Evolutionary conservation across 1,140 invertebrate species (phyloP).

Genomic region (Macrotrachela quadricornifera): DNA sequence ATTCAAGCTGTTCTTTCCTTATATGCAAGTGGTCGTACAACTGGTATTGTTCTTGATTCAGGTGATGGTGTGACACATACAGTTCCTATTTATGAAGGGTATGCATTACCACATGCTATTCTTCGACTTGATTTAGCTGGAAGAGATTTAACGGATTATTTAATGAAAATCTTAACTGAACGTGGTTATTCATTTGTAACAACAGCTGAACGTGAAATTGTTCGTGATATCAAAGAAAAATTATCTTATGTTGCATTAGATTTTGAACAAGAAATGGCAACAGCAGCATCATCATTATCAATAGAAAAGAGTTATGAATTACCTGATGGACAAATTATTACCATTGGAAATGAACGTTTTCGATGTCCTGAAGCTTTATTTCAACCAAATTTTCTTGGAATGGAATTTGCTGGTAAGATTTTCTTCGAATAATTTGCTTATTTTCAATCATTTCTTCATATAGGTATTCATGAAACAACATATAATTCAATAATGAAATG

Average conservation of each 20-base stretch:
- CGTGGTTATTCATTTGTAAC: conserved; percentile 13
- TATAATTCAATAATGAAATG: conserved; percentile 64
- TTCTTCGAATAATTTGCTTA: too few species aligned
- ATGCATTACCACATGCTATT: conserved; percentile 49
- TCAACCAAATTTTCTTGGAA: conserved; percentile 35
- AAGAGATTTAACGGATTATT: conserved; percentile 78
- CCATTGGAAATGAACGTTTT: conserved; percentile 80
- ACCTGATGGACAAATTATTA: conserved; percentile 79
- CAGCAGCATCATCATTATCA: conserved; percentile 63
- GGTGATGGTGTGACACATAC: conserved; percentile 86
- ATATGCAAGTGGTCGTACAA: conserved; percentile 78
- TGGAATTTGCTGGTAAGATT: conserved; percentile 19
- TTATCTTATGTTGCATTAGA: conserved; percentile 69
- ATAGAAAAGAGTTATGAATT: conserved; percentile 72
- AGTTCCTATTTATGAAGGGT: conserved; percentile 74
- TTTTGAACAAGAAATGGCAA: conserved; percentile 84
- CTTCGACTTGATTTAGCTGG: conserved; percentile 70
- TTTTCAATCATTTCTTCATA: too few species aligned
- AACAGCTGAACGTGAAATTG: conserved; percentile 8
- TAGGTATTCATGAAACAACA: conserved; percentile 62
- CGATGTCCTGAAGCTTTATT: conserved; percentile 82
- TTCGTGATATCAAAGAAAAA: conserved; percentile 43
- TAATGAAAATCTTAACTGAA: conserved; percentile 51
- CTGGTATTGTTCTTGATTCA: conserved; percentile 72
- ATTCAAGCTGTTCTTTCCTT: conserved; percentile 74